phyloP scores from a whole-genome alignment of 2,888 invertebrate genomes.

The Drosophila lutescens region DNA sequence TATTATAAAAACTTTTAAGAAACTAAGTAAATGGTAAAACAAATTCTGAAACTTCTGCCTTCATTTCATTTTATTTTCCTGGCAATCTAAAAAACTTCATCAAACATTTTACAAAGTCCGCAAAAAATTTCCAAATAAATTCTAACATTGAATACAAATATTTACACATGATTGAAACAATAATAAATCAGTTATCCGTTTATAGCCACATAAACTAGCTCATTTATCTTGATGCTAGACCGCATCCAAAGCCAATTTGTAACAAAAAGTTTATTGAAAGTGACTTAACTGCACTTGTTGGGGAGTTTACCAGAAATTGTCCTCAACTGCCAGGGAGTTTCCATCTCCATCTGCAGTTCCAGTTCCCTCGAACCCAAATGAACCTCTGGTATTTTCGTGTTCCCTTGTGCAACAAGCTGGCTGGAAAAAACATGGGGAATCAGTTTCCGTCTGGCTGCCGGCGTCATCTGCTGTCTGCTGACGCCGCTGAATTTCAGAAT shows the following conservation, averaged over 20 bases:
- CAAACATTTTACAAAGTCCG: too few species aligned
- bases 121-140: not conserved
- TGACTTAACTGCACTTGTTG: conserved; percentile 1
- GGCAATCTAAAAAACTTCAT: too few species aligned
- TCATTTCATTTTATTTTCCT: too few species aligned
- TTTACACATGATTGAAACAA: not conserved
- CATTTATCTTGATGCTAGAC: not conserved
- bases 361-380: not conserved
- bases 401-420: conserved; percentile 49
- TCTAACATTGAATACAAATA: not conserved
- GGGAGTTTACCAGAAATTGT: not conserved
- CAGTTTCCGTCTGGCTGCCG: conserved; percentile 54
- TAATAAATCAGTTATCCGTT: not conserved
- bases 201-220: not conserved
- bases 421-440: conserved; percentile 37
- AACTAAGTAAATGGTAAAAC: too few species aligned
- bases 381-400: conserved; percentile 43
- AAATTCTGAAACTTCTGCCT: too few species aligned
- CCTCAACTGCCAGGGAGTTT: conserved; percentile 18
- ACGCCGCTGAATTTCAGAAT: conserved; percentile 31
- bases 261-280: conserved; percentile 6
- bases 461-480: conserved; percentile 64
- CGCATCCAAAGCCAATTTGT: not conserved
- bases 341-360: not conserved
- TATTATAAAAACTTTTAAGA: too few species aligned